These are phyloP conservation scores for Cephus runcator DNA, from an alignment of 2,888 invertebrate species.

Conservation along the genomic window DNA sequence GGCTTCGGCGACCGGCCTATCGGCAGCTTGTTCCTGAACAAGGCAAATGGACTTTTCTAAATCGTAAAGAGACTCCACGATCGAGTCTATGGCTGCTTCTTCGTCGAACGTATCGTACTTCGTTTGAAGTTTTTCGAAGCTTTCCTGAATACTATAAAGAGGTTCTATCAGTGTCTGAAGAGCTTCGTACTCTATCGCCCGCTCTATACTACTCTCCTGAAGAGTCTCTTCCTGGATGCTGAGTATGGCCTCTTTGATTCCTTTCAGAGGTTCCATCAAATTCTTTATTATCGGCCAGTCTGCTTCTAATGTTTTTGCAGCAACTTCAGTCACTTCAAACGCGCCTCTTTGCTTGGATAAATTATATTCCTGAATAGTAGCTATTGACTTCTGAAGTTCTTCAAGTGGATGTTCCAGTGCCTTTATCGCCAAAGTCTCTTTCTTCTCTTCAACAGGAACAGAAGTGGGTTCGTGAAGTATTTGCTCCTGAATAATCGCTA, in stretches of 20 bases:
- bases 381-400: conserved; percentile 47
- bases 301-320: conserved; percentile 10
- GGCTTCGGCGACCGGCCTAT: conserved; percentile 25
- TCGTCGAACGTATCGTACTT: conserved; percentile 23
- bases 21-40: conserved; percentile 35
- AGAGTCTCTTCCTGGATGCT: conserved; percentile 21
- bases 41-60: conserved; percentile 44
- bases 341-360: not conserved
- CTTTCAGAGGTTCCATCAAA: conserved; percentile 29
- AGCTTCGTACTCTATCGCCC: conserved; percentile 13
- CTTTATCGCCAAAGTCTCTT: conserved; percentile 10
- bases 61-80: conserved; percentile 43
- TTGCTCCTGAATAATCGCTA: conserved; percentile 47
- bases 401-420: conserved; percentile 33
- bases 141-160: conserved; percentile 21
- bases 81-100: conserved; percentile 33
- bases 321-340: conserved; percentile 2
- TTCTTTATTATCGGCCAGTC: conserved; percentile 36
- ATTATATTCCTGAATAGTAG: conserved; percentile 45
- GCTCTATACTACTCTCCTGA: conserved; percentile 10
- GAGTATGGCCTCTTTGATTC: conserved; percentile 28
- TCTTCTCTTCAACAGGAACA: conserved; percentile 21
- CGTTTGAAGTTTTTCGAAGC: conserved; percentile 26
- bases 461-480: conserved; percentile 27
- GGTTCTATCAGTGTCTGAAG: not conserved